Base-by-base conservation (phyloP, 2,888 invertebrate species). In the Pandemis cinnamomeana region DNA sequence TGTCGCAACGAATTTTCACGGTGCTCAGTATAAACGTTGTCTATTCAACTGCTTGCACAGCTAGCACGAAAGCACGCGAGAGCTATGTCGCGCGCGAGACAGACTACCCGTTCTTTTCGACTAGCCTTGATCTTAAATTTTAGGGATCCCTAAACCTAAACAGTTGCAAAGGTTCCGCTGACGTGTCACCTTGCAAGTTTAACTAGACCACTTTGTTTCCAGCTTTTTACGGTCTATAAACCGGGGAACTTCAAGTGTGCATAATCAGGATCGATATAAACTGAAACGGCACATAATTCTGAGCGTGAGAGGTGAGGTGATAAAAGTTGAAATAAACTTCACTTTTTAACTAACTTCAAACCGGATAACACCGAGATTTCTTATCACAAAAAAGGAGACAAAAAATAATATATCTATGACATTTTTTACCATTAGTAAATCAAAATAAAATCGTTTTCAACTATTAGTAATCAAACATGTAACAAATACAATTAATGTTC, bases 161-260 rank as follows among this genome's bases (percentile, higher is more conserved):
- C 60, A n/a, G 15, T 6, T 2, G 10, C 41, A 4, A 11, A 53
- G 8, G 13, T 36, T 71, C 53, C 15, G 58, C 66, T 71, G 71
- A 71, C 66, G 71, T 58, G n/a, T 36, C 36, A n/a, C 55, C 48
- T 2, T 71, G 46, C n/a, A 58, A 41, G 55, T 58, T 71, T 71
- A 64, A 71, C 63, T 55, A 46, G 61, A 11, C 61, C 55, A 55
- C 13, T 63, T 63, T 44, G 63, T 53, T 27, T 63, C 44, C 5
- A 41, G 20, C 55, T 36, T 63, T 63, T 64, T 71, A 71, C 46
- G 55, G 27, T 27, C 71, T 41, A 55, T 71, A 64, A 71, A 64
- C 15, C 6, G 3, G 2, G 13, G 44, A 58, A 20, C 46, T 46
- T 46, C 7, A 13, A 41, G 62, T n/a, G 70, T 53, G 13, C 48